Evolutionary conservation across 2,888 invertebrate genomes (phyloP), one percentile per base, ranked within the genome.

Genomic region (Drosophila antonietae): DNA sequence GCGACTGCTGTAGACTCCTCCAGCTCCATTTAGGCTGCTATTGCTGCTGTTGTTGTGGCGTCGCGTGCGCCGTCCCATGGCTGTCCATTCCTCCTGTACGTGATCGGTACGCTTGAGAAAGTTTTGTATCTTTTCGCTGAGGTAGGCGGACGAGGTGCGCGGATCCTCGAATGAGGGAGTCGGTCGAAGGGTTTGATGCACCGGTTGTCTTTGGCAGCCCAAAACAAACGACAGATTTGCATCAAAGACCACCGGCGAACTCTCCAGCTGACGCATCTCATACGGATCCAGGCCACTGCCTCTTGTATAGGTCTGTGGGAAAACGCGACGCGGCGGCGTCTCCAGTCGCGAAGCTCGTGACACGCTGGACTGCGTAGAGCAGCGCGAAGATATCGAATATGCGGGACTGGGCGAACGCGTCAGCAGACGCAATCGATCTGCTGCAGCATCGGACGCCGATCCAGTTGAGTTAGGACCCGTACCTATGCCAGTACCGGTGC

Each of bases 61-160:
- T 35, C 83, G 81, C 57, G 84, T 80, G 14, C 85, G 81, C 62
- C 95, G 95, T 0, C 96, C 96, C 57, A 96, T 86, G 73, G 95
- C 94, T 65, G 95, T 94, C 97, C 97, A 97, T 90, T 97, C 97
- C 87, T 97, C 97, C 95, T 96, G 96, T 1, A 97, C 95, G 92
- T 97, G 97, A 92, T 97, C 97, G 4, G 97, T 97, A 74, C 96
- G 94, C 88, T 95, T 95, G 39, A 97, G 93, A 87, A 97, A 97
- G 89, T 95, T 96, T 63, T 96, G 95, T 61, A 97, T 97, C 93
- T 96, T 96, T 41, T 94, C 94, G 37, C 95, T 95, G 20, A 97
- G 93, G 80, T 95, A 95, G 68, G 95, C 96, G 0, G 97, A 97
- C 2, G 96, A 96, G 0, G 97, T 97, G 55, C 95, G 94, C 43